Percentiles rank a stretch among this genome's conserved stretches.
Conservation (phyloP, 2,888 invertebrate genomes). For the Microctonus hyperodae region DNA sequence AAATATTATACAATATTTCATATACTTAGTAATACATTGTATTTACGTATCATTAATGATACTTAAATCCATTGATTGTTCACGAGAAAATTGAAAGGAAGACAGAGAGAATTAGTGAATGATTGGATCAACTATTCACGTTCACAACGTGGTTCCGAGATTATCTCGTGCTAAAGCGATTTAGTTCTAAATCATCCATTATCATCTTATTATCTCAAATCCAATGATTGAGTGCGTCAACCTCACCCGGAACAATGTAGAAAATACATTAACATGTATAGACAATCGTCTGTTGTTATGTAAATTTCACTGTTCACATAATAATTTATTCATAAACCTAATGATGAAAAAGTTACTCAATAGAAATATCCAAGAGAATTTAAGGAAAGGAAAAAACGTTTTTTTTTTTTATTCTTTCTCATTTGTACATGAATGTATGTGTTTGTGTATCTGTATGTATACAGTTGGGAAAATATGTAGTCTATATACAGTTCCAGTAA, state of each 20-base stretch:
- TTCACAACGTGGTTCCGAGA: neutral
- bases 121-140: conserved; percentile 10
- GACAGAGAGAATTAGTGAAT: neutral
- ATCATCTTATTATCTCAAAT: conserved; percentile 18
- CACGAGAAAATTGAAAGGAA: neutral
- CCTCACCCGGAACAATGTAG: conserved; percentile 2
- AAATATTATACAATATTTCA: too few relatives aligned
- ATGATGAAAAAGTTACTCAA: neutral
- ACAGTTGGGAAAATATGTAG: neutral
- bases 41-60: neutral
- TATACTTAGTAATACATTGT: neutral
- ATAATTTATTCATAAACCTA: neutral
- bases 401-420: neutral
- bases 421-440: too few relatives aligned
- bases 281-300: neutral
- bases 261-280: neutral
- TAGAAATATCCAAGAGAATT: conserved; percentile 22
- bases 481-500: neutral
- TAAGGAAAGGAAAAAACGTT: neutral
- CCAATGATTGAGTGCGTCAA: conserved; percentile 9
- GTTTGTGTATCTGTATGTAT: neutral
- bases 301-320: neutral
- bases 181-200: conserved; percentile 18
- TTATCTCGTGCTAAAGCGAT: neutral
- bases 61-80: neutral